Conservation (phyloP, 1,140 invertebrate species). For the Amyelois transitella region DNA sequence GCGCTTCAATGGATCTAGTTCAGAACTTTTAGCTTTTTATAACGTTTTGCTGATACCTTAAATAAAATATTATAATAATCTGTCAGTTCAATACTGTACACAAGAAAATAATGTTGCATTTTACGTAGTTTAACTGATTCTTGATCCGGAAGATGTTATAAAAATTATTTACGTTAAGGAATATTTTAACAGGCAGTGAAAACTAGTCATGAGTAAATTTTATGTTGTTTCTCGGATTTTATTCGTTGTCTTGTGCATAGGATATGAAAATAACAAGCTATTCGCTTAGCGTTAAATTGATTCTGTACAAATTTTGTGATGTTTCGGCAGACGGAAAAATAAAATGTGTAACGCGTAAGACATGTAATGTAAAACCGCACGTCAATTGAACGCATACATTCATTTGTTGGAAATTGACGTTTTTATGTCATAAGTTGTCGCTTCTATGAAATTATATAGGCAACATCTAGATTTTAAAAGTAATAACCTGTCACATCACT, state of each 20-base stretch:
- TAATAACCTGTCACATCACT: not conserved
- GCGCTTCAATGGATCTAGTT: constrained; percentile 42
- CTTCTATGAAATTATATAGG: not conserved
- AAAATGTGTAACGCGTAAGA: no score
- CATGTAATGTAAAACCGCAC: no score
- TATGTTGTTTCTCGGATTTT: no score
- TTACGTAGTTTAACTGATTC: not conserved
- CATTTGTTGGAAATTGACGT: not conserved
- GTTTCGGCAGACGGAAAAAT: no score
- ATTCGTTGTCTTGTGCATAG: no score
- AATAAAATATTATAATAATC: constrained; percentile 9
- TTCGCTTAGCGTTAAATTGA: no score
- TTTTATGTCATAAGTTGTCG: not conserved
- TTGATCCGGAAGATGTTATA: not conserved
- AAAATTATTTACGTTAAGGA: no score
- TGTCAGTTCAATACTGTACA: not conserved
- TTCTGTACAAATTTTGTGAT: no score
- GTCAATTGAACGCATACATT: not conserved
- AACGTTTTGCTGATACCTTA: constrained; percentile 15
- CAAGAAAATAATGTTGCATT: not conserved
- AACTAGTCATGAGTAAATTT: no score
- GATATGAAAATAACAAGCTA: no score
- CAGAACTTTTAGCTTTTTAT: constrained; percentile 34
- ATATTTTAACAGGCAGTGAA: no score
- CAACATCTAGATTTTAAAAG: not conserved